Base-by-base conservation (phyloP, 2,888 invertebrate genomes). In the Campoplex nolae region DNA sequence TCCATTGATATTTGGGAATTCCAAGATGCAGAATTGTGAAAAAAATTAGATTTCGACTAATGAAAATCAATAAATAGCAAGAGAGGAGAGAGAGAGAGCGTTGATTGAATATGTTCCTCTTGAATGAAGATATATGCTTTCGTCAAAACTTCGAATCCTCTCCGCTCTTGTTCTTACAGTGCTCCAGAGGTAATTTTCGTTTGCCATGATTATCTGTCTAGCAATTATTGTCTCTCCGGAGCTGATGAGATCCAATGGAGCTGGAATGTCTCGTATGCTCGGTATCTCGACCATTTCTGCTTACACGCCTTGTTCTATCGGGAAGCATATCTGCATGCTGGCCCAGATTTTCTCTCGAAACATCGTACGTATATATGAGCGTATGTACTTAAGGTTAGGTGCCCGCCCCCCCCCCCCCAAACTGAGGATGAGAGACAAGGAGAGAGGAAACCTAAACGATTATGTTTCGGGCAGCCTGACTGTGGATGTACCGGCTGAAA, bases 401-500 rank as follows among this genome's bases (percentile, higher is more conserved):
- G 62, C 65, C 23, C 23, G 23, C 23, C 23, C 18, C 70, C n/a
- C 32, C 70, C 45, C 65, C 18, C 70, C n/a, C 42, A 79, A 58
- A 35, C 71, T 48, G 70, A 56, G 70, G 42, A n/a, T n/a, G 71
- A 51, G 45, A 62, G 45, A 56, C 51, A 51, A 81, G 32, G 48
- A 51, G 48, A 65, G 68, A 68, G 77, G 71, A 67, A 83, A 65
- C 70, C 62, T 45, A 80, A 68, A 74, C 32, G 62, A 71, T 83
- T 70, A 80, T 80, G 79, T 83, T 86, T 79, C 75, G 73, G 77
- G 67, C 48, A 51, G 65, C 51, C 32, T 79, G 71, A 73, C 70
- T 70, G 54, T 28, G 90, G 58, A 85, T 88, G 88, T 83, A 88
- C 88, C 88, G 85, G 85, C 80, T 75, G 83, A 54, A 54, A 51